These are phyloP conservation scores for Corythucha ciliata DNA, from an alignment of 2,888 invertebrate species.

Conservation along the genomic window DNA sequence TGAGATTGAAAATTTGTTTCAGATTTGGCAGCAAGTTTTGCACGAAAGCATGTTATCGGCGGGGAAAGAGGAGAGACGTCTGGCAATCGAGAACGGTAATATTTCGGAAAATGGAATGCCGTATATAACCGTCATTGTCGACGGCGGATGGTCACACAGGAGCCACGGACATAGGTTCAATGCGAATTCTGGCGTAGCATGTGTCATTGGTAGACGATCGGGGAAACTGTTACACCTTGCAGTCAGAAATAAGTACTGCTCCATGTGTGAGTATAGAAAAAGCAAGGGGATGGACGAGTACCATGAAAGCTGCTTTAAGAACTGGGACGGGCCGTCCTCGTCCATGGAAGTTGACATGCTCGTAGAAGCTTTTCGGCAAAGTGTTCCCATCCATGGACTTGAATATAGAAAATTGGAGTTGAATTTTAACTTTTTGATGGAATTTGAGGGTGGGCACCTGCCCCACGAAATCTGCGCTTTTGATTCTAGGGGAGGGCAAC, in stretches of 20 bases:
- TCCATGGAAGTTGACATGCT: slow-evolving; percentile 7
- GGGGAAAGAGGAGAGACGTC: not conserved
- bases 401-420: not conserved
- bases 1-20: too few relatives aligned
- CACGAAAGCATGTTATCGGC: not conserved
- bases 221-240: slow-evolving; percentile 5
- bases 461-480: too few relatives aligned
- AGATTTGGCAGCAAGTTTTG: not conserved
- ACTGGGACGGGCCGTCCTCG: slow-evolving; percentile 5
- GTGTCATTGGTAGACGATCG: not conserved
- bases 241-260: slow-evolving; percentile 8
- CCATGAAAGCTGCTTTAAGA: slow-evolving; percentile 4
- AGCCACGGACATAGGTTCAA: not conserved
- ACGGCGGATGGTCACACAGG: slow-evolving; percentile 10
- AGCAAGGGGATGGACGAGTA: not conserved
- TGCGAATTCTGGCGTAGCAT: slow-evolving; percentile 2
- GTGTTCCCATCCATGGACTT: not conserved
- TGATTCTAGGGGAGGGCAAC: too few relatives aligned
- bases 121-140: slow-evolving; percentile 5
- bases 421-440: too few relatives aligned
- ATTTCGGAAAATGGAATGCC: not conserved
- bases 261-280: not conserved
- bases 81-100: slow-evolving; percentile 1
- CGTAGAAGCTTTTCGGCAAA: not conserved
- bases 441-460: too few relatives aligned